These are phyloP conservation scores for Motacilla alba DNA, from an alignment of 2,113 vertebrate genomes.

Conservation along the genomic window DNA sequence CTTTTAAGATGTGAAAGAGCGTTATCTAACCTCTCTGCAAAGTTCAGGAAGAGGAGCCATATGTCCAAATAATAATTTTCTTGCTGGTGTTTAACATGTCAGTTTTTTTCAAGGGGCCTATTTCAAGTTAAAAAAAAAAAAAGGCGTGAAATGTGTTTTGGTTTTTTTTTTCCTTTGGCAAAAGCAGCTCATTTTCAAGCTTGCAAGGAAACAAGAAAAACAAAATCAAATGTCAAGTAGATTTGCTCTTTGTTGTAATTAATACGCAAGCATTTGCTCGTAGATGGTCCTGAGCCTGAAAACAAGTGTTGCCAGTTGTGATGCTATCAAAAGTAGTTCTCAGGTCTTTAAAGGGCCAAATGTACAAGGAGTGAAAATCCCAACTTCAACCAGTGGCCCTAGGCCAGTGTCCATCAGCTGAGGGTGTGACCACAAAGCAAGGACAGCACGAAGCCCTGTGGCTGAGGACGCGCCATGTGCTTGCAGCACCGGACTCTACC, in stretches of 20 bases:
- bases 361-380: background rate
- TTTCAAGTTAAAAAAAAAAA: constrained; percentile 34
- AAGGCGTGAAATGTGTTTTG: constrained; percentile 37
- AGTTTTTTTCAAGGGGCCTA: constrained; percentile 46
- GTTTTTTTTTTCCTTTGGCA: constrained; percentile 39
- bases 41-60: constrained; percentile 67
- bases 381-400: background rate
- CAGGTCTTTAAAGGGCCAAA: background rate
- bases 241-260: constrained; percentile 68
- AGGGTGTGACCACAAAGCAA: background rate
- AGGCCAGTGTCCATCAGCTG: background rate
- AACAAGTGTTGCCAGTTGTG: background rate
- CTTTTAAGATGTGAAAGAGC: constrained; percentile 56
- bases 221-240: constrained; percentile 70
- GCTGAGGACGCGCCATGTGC: accelerated
- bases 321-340: background rate
- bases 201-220: constrained; percentile 60
- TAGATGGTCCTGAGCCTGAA: constrained; percentile 34
- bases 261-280: constrained; percentile 27
- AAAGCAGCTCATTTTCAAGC: constrained; percentile 62
- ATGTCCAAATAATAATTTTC: constrained; percentile 64
- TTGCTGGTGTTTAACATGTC: constrained; percentile 62
- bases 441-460: background rate
- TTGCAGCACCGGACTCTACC: background rate
- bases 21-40: constrained; percentile 51